A percentile compares a stretch with the other conserved stretches of the same genome.
Conservation (phyloP, 2,888 invertebrate genomes). For the Heliothis peltigera region DNA sequence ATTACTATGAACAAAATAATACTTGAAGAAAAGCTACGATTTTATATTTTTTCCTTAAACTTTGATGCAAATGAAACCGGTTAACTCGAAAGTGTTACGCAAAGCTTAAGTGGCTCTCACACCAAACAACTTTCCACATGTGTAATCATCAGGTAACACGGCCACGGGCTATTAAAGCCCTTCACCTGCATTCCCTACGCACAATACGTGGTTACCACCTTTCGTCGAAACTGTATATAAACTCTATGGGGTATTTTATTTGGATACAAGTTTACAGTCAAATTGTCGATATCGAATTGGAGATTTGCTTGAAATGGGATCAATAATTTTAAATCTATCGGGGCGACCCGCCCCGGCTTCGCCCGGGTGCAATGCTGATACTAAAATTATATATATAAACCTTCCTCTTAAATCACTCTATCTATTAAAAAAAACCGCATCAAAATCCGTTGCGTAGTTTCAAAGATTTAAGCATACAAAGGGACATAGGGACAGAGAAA, state of each 20-base stretch:
- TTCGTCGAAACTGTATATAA: conserved; percentile 32
- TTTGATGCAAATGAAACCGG: conserved; percentile 15
- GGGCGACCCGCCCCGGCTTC: no score
- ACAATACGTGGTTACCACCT: conserved; percentile 36
- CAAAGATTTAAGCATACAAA: no score
- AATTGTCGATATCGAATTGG: not conserved
- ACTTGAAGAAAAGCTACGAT: no score
- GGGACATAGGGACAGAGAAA: no score
- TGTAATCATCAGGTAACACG: conserved; percentile 48
- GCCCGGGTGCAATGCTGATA: no score
- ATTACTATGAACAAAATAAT: no score
- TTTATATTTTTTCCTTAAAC: conserved; percentile 32
- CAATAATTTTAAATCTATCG: no score
- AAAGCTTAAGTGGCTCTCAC: conserved; percentile 42
- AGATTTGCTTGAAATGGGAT: not conserved
- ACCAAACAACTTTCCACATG: conserved; percentile 56
- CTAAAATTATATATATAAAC: no score
- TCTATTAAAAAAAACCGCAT: no score
- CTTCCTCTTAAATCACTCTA: no score
- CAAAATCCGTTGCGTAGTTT: no score
- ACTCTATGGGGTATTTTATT: conserved; percentile 2
- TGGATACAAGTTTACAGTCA: not conserved
- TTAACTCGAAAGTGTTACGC: conserved; percentile 35
- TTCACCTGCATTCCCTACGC: conserved; percentile 51
- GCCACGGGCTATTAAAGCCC: conserved; percentile 51